phyloP scores from a whole-genome alignment of 2,888 invertebrate genomes.

The Cerceris rybyensis region DNA sequence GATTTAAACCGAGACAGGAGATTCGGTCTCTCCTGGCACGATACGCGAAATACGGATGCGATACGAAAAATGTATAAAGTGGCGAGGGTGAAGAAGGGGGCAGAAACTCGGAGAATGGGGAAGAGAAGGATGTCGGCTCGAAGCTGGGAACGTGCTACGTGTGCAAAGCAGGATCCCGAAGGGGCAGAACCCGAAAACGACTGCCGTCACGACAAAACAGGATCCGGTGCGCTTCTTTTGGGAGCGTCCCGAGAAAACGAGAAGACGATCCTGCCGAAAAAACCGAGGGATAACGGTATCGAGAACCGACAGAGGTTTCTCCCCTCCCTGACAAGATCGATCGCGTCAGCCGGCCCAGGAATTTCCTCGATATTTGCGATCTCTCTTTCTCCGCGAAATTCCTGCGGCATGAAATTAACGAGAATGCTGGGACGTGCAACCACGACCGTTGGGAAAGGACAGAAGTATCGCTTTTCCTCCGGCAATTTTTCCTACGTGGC shows the following conservation, averaged over 20 bases:
- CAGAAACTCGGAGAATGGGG: not conserved
- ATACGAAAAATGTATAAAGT: constrained; percentile 70
- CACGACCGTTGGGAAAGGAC: no score
- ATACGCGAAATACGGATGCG: constrained; percentile 60
- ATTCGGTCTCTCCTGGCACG: constrained; percentile 53
- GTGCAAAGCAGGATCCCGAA: constrained; percentile 61
- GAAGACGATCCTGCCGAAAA: constrained; percentile 36
- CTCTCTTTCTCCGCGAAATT: no score
- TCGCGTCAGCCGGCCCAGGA: constrained; percentile 20
- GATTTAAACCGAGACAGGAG: constrained; percentile 61
- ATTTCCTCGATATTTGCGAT: constrained; percentile 3
- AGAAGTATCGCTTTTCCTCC: no score
- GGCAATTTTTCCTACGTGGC: no score
- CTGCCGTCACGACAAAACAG: constrained; percentile 60
- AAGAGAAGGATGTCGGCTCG: constrained; percentile 11
- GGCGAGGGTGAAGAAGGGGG: constrained; percentile 12
- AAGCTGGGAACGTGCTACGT: constrained; percentile 62
- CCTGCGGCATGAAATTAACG: no score
- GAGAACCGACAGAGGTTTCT: constrained; percentile 16
- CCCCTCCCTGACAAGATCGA: constrained; percentile 34
- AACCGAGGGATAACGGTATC: constrained; percentile 27
- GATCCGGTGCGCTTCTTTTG: constrained; percentile 47
- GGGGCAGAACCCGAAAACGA: constrained; percentile 59
- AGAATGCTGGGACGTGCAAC: no score
- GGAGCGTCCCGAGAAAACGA: constrained; percentile 31